Evolutionary conservation across 2,888 invertebrate species (phyloP).

Genomic region (Euphydryas editha): DNA sequence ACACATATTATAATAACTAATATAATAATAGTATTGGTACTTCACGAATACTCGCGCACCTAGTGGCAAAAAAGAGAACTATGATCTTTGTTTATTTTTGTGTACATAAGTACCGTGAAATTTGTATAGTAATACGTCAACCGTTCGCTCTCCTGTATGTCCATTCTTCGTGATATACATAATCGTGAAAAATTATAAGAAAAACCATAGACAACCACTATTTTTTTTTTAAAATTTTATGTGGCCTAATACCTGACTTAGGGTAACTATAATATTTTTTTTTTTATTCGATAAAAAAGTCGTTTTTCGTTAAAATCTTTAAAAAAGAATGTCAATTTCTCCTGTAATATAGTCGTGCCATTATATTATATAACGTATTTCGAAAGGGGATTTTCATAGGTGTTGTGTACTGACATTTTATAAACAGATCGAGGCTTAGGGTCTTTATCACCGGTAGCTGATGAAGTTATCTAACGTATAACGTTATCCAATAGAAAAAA

Average conservation of each 20-base stretch:
- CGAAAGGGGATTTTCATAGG: constrained; percentile 59
- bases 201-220: background rate
- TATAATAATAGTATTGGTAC: too few species aligned
- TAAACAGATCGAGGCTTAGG: constrained; percentile 56
- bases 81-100: too few species aligned
- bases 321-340: constrained; percentile 82
- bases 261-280: background rate
- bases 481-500: too few species aligned
- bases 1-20: too few species aligned
- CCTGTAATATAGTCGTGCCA: constrained; percentile 80
- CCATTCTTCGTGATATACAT: background rate
- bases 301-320: constrained; percentile 44
- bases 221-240: background rate
- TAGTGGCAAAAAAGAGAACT: too few species aligned
- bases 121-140: too few species aligned
- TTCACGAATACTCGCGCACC: too few species aligned
- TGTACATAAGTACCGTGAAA: too few species aligned
- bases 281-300: constrained; percentile 2
- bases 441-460: too few species aligned
- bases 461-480: too few species aligned
- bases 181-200: background rate
- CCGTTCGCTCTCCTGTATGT: too few species aligned
- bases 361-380: constrained; percentile 63
- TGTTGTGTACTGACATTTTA: constrained; percentile 61
- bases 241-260: constrained; percentile 5